Conservation (phyloP, 2,113 vertebrate genomes). For the Vulpes vulpes region DNA sequence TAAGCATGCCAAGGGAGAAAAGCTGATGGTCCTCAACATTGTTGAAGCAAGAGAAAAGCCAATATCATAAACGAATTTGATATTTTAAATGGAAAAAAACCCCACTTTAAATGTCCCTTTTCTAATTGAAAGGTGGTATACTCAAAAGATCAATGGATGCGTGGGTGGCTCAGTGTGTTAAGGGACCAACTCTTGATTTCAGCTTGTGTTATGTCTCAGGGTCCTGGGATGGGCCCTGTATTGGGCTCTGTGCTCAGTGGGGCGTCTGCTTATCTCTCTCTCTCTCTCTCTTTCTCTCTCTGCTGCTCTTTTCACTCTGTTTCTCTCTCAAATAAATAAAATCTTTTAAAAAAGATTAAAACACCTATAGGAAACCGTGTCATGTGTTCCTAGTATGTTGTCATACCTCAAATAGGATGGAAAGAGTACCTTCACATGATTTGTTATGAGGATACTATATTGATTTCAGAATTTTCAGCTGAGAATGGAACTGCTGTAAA, state of each 20-base stretch:
- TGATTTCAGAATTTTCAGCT: background rate
- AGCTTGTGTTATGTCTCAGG: too few relatives aligned
- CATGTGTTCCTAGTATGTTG: background rate
- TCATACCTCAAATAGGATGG: background rate
- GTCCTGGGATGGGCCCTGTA: too few relatives aligned
- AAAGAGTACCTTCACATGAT: background rate
- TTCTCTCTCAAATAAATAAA: too few relatives aligned
- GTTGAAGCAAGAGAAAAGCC: background rate
- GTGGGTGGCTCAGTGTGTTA: too few relatives aligned
- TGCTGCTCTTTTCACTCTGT: too few relatives aligned
- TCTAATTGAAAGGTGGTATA: background rate
- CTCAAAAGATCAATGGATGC: background rate
- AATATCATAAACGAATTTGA: background rate
- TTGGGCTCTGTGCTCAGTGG: too few relatives aligned
- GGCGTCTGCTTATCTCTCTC: too few relatives aligned
- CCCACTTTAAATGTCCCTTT: background rate
- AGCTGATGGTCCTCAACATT: background rate
- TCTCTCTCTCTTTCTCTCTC: too few relatives aligned
- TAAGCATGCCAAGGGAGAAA: background rate
- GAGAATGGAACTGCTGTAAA: background rate
- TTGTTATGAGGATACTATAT: background rate
- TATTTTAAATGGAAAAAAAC: background rate
- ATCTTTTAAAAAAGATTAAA: background rate
- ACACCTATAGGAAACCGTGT: too few relatives aligned
- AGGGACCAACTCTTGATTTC: too few relatives aligned